Evolutionary conservation across 2,797 vertebrate genomes (phyloP), one percentile per base, ranked within the genome.

Genomic region (Chanos chanos): DNA sequence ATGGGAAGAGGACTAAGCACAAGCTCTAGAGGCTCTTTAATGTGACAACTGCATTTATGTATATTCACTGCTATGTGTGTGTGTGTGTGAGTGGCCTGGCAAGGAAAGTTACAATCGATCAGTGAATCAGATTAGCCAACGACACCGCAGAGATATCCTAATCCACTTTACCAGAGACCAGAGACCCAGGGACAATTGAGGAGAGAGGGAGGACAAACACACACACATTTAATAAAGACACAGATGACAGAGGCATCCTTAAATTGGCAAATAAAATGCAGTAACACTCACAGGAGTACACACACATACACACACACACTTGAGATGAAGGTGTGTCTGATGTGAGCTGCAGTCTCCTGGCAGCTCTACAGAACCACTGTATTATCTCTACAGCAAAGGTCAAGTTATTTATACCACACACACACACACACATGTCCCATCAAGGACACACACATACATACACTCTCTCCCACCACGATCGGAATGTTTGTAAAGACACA

Each of bases 301-400:
- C 27, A 28, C 31, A 8, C 39, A n/a, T 15, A 25, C 15, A 27
- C 22, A 40, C 31, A 45, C 22, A 16, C 22, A 48, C 18, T 34
- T 55, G 15, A 19, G 47, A 40, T 19, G 64, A 15, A 22, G n/a
- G 33, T 28, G 13, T 44, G 33, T 16, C 25, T 8, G 12, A 36
- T 33, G 21, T 28, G 47, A 51, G 48, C 56, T 27, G 39, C 39
- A 13, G 27, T 28, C 47, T 28, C 48, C 43, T 41, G 15, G 12
- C 28, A 34, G 13, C 13, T 37, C n/a, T 15, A 31, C 31, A 18
- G 50, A 7, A 10, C n/a, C 18, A n/a, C n/a, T 27, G 48, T 39
- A 57, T 57, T 37, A 57, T 43, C 44, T 28, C n/a, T n/a, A 10
- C 36, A 49, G 59, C 36, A 62, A 68, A 57, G 59, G 28, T 60